Evolutionary conservation across 2,113 vertebrate genomes (phyloP), one percentile per base, ranked within the genome.

Genomic region (Nibea albiflora): DNA sequence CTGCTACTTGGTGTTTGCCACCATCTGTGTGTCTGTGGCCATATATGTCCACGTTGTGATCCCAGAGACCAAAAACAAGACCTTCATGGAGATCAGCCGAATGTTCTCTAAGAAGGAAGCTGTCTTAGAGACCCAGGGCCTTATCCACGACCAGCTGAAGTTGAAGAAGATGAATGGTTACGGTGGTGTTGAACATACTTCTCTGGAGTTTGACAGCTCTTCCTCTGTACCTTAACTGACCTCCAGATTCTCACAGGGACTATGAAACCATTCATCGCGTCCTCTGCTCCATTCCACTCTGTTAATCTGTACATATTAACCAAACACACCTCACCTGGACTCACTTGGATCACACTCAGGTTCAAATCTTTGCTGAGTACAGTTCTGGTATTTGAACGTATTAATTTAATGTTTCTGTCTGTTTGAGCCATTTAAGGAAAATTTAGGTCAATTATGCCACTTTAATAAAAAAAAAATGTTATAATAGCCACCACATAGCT

Each of bases 21-120:
- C 78, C 1, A 11, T 97, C 62, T 97, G 96, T 75, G 49, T 97
- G 26, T 74, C 93, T 2, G 96, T 97, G 86, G 96, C 96, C 1
- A 4, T 95, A 53, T 98, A 96, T 0, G 85, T 97, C 64, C 96
- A 95, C 86, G 11, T 95, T 0, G 4, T 97, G 49, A 92, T 98
- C 90, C 97, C 97, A 0, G 97, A 98, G 89, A 98, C 97, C 64
- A 97, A 96, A 92, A 97, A 97, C 90, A 97, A 96, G 88, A 97
- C 96, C 0, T 98, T 98, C 76, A 87, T 97, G 96, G 97, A 98
- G 92, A 98, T 98, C 92, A 97, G 95, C 87, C 94, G 81, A 39
- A 93, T 96, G 94, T 98, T 98, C 8, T 88, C 94, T 44, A 93
- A 92, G 74, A 95, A 94, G 70, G 65, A 94, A 11, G 91, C 83